phyloP scores from a whole-genome alignment of 2,888 invertebrate genomes.

The Lampropteryx suffumata region DNA sequence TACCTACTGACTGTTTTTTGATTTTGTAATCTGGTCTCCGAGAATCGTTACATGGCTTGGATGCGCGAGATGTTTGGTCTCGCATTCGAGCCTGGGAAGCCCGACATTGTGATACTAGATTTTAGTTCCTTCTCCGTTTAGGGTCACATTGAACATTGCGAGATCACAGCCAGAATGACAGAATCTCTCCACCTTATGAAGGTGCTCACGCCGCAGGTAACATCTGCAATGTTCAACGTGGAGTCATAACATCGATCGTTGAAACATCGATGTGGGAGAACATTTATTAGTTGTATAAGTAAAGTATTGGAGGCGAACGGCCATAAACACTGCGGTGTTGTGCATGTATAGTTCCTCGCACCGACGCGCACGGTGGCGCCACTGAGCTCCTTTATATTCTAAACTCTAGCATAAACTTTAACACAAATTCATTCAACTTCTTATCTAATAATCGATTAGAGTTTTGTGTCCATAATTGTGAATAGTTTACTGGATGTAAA shows the following conservation, averaged over 20 bases:
- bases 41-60: constrained; percentile 36
- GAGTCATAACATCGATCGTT: constrained; percentile 59
- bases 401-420: constrained; percentile 79
- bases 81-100: constrained; percentile 70
- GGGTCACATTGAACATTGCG: constrained; percentile 60
- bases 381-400: constrained; percentile 78
- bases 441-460: constrained; percentile 66
- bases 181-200: constrained; percentile 60
- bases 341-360: constrained; percentile 83
- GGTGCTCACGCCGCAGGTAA: constrained; percentile 45
- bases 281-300: constrained; percentile 75
- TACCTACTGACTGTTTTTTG: constrained; percentile 5
- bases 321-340: constrained; percentile 79
- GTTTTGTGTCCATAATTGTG: constrained; percentile 69
- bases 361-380: constrained; percentile 76
- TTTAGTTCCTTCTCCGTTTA: constrained; percentile 78
- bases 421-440: constrained; percentile 75
- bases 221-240: constrained; percentile 56
- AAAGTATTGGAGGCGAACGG: constrained; percentile 75
- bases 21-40: constrained; percentile 25
- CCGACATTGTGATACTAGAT: constrained; percentile 83
- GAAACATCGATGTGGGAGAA: constrained; percentile 74
- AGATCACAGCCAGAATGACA: constrained; percentile 43
- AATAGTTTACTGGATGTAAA: constrained; percentile 68
- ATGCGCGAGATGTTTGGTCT: constrained; percentile 61